phyloP scores from a whole-genome alignment of 2,888 invertebrate genomes.

The Ophion slaviceki region DNA sequence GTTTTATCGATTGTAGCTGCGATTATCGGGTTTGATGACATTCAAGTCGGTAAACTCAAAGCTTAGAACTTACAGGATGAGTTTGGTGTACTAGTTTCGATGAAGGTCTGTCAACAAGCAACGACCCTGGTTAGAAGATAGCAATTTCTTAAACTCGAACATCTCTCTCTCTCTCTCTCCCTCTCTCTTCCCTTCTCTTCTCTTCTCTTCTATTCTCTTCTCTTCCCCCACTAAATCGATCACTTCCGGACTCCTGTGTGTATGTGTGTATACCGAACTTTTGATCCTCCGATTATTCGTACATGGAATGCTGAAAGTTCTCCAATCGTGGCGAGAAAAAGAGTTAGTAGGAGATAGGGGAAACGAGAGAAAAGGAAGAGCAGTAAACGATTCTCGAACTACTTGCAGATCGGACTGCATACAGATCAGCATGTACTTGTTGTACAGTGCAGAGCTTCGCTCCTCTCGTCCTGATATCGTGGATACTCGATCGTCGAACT shows the following conservation, averaged over 20 bases:
- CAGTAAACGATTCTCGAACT: constrained; percentile 29
- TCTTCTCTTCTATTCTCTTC: no score
- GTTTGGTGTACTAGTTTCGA: constrained; percentile 52
- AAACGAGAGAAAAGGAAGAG: constrained; percentile 9
- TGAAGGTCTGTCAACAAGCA: constrained; percentile 53
- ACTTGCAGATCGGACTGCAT: constrained; percentile 25
- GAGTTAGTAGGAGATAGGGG: background rate
- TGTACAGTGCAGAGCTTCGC: constrained; percentile 25
- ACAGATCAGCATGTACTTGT: constrained; percentile 14
- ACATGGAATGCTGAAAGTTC: constrained; percentile 59
- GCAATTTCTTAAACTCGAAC: constrained; percentile 47
- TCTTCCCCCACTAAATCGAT: constrained; percentile 58
- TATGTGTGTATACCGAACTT: constrained; percentile 24
- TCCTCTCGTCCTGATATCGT: constrained; percentile 46
- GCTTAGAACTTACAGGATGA: constrained; percentile 49
- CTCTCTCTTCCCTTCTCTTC: background rate
- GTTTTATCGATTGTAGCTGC: background rate
- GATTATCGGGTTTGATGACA: constrained; percentile 7
- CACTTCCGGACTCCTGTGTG: constrained; percentile 47
- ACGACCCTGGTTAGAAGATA: constrained; percentile 43
- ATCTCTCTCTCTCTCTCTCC: constrained; percentile 10
- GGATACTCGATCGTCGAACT: constrained; percentile 46
- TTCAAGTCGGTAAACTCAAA: constrained; percentile 3
- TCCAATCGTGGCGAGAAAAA: constrained; percentile 49
- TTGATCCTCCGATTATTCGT: constrained; percentile 53